Evolutionary conservation across 2,888 invertebrate genomes (phyloP).

Genomic region (Ellobium chinense): DNA sequence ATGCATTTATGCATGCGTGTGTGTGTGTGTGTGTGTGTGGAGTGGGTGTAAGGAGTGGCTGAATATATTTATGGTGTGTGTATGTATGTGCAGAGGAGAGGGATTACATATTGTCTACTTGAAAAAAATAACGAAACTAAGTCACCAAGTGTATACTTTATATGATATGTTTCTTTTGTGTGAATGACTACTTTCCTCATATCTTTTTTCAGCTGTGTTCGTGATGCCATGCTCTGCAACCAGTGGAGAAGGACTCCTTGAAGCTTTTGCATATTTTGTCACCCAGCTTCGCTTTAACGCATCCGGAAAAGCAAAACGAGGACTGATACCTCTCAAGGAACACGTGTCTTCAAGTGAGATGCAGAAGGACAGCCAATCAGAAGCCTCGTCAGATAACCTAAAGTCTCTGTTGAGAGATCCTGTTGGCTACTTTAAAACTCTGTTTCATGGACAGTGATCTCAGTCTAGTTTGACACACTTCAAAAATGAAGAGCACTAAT

Average conservation of each 20-base stretch:
- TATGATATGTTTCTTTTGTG: too few species aligned
- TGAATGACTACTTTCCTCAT: too few species aligned
- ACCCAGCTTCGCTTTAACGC: not conserved
- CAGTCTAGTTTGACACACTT: too few species aligned
- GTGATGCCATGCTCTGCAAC: not conserved
- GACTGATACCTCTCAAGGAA: not conserved
- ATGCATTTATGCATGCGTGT: too few species aligned
- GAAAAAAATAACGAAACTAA: too few species aligned
- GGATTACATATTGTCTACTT: too few species aligned
- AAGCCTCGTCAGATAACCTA: not conserved
- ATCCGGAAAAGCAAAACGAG: not conserved
- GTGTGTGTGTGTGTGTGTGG: too few species aligned
- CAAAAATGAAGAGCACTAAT: too few species aligned
- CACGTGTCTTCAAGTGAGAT: not conserved
- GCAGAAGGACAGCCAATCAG: not conserved
- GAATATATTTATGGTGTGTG: not conserved
- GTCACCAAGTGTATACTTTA: too few species aligned
- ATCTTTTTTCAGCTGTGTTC: not conserved
- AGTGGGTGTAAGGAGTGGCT: not conserved
- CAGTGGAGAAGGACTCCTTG: not conserved
- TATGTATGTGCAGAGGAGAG: too few species aligned
- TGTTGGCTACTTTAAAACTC: not conserved
- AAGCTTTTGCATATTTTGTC: not conserved
- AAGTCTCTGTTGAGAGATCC: not conserved
- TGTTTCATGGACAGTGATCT: too few species aligned